Base-by-base conservation (phyloP, 2,888 invertebrate genomes). In the Myopa tessellatipennis region DNA sequence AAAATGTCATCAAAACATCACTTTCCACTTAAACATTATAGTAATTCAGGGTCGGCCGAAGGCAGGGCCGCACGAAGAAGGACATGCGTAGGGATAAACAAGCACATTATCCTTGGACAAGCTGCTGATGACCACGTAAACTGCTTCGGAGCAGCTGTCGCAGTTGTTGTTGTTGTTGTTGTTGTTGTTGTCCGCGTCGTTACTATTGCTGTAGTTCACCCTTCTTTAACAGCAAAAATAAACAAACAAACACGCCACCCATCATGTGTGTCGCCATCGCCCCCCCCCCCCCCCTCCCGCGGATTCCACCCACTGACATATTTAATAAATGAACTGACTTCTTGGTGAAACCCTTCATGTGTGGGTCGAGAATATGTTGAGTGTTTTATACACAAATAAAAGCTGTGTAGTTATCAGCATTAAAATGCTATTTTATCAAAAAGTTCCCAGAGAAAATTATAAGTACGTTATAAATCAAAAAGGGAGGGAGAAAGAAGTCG, bases 311-410 rank as follows among this genome's bases (percentile, higher is more conserved):
- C 45, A 45, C 45, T 6, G 6, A 10, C 7, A 45, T 6, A 45
- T 45, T 45, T 45, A 45, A 45, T 45, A 45, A 45, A 45, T 45
- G 79, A 82, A 80, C 74, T 78, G 77, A 82, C 81, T 79, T 82
- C 81, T 81, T 81, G 82, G 81, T 79, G 79, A 79, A 52, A 8
- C 40, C 36, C 52, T 55, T 36, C 55, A 34, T 45, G 4, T 50
- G 63, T 73, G 14, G 6, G 38, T 38, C 63, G 73, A 18, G 38
- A 26, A 12, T 52, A 61, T 73, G 45, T n/a, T 72, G n/a, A 18
- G 10, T 26, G 34, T 69, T 50, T 34, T 4, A 16, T 58, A 38
- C 12, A 70, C 52, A 55, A 34, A 52, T 10, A 18, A 52, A 52
- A 55, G 34, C 10, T n/a, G 45, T 45, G 40, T 73, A 63, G 26